A percentile compares a stretch with the other conserved stretches of the same genome.
Evolutionary conservation across 2,113 vertebrate genomes (phyloP).

Genomic region (Tapirus terrestris): DNA sequence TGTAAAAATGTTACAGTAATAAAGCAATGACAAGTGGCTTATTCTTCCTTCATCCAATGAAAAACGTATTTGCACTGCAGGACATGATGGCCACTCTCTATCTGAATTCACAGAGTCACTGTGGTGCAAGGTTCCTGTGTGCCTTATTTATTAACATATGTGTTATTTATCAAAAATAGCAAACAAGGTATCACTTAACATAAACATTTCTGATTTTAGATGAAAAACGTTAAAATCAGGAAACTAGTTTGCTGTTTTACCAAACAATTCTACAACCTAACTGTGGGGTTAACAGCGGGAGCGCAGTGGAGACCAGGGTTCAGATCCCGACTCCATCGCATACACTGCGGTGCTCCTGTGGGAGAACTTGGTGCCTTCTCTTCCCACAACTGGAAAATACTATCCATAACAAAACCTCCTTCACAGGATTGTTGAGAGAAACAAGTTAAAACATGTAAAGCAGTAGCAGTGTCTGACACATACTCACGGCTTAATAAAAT

Average conservation of each 20-base stretch:
- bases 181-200: background rate
- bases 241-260: background rate
- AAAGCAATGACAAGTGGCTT: background rate
- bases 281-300: background rate
- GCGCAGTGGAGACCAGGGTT: background rate
- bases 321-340: background rate
- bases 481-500: background rate
- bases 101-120: background rate
- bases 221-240: background rate
- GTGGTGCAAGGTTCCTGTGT: background rate
- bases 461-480: background rate
- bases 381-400: background rate
- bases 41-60: background rate
- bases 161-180: background rate
- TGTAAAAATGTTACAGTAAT: background rate
- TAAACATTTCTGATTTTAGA: background rate
- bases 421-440: background rate
- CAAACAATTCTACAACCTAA: background rate
- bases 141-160: background rate
- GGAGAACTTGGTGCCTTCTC: background rate
- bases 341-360: background rate
- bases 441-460: background rate
- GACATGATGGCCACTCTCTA: background rate
- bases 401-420: background rate
- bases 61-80: background rate